Evolutionary conservation across 2,113 vertebrate genomes (phyloP), one percentile per base, ranked within the genome.

Genomic region (Oenanthe melanoleuca): DNA sequence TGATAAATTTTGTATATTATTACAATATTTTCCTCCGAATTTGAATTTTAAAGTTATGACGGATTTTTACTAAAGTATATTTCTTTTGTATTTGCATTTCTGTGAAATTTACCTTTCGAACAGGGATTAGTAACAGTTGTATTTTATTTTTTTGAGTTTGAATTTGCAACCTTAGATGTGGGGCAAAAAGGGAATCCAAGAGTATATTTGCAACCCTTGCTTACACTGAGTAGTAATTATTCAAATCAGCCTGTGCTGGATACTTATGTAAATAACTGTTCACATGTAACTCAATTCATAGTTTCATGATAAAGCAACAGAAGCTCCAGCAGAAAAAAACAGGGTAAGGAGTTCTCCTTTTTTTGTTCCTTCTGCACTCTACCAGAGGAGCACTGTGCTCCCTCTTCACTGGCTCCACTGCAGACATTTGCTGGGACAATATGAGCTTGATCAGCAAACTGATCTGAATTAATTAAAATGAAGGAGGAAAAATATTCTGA

Each of bases 201-300:
- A 60, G 44, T 44, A 7, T 52, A 55, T 92, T 92, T 89, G 88
- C 86, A 97, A 71, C 79, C 29, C 22, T 57, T 60, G 33, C 64
- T 80, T 70, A 55, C 18, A 7, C n/a, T 37, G 52, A 55, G 38
- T 67, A 52, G 49, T 91, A 89, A 95, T 96, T 97, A 97, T 86
- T 93, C 91, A 92, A 94, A 93, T 94, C 60, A 84, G 49, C n/a
- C 52, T 77, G 53, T 88, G 47, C 79, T 96, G 63, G 29, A 24
- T 89, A 53, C 28, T 93, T 38, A 34, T 56, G 33, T 71, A 63
- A 82, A 29, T 80, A 84, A 64, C 70, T 85, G 67, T 66, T 88
- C 72, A 20, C 20, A 23, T 44, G 73, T 63, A 84, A 40, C 64
- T 60, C 2, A 1, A 29, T 84, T 78, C 42, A 42, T 44, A 67